phyloP scores from a whole-genome alignment of 2,797 vertebrate species.

The Pempheris klunzingeri region DNA sequence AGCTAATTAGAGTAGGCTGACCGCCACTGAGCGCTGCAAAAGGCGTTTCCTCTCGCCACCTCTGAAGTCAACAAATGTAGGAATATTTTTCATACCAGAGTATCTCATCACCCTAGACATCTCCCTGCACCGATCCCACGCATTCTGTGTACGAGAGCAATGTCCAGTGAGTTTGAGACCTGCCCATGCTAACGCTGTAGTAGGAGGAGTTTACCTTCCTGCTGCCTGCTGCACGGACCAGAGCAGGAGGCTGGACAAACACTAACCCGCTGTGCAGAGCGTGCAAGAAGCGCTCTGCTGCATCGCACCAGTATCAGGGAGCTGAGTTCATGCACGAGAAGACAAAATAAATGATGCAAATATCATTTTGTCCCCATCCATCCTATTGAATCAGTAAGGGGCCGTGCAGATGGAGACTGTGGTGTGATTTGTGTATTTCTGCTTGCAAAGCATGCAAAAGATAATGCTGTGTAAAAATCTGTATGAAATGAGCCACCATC shows the following conservation, averaged over 20 bases:
- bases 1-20: slow-evolving; percentile 9
- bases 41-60: background rate
- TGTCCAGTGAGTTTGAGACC: slow-evolving; percentile 61
- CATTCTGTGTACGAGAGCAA: slow-evolving; percentile 69
- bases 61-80: background rate
- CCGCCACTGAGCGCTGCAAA: background rate
- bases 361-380: background rate
- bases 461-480: slow-evolving; percentile 17
- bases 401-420: background rate
- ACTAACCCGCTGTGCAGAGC: too few species aligned
- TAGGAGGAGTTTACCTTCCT: slow-evolving; percentile 58
- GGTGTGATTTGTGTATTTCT: background rate
- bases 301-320: background rate
- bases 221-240: slow-evolving; percentile 16
- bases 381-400: background rate
- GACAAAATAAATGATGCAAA: background rate
- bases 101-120: slow-evolving; percentile 78
- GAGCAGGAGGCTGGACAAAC: background rate
- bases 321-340: background rate
- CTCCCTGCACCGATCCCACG: slow-evolving; percentile 56
- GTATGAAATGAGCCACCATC: background rate
- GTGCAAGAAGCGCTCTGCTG: too few species aligned
- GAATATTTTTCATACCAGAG: slow-evolving; percentile 71
- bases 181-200: slow-evolving; percentile 60
- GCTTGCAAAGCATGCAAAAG: slow-evolving; percentile 23